phyloP scores from a whole-genome alignment of 1,140 invertebrate species.

The Meteorus sp. region DNA sequence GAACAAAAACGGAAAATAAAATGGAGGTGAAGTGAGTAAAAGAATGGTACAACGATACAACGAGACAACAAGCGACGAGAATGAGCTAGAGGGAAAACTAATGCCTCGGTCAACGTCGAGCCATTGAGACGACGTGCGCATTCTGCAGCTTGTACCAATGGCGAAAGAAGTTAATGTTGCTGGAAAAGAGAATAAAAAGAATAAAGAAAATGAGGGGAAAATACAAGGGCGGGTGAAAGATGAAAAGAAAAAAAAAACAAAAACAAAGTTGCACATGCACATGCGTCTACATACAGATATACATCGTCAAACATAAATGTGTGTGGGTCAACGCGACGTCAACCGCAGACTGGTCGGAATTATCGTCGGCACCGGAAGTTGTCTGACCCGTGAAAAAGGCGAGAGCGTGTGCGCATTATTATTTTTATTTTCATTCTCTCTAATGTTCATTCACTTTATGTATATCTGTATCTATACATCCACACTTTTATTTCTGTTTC shows the following conservation, averaged over 20 bases:
- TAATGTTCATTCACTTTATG: too few species aligned
- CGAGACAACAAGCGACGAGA: neutral
- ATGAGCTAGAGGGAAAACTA: constrained; percentile 8
- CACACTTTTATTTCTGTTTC: neutral
- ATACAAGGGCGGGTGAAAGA: neutral
- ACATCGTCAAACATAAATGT: neutral
- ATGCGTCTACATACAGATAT: neutral
- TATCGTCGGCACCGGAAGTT: constrained; percentile 22
- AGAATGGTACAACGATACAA: constrained; percentile 2
- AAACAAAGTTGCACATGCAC: neutral
- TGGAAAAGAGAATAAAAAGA: neutral
- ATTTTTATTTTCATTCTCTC: too few species aligned
- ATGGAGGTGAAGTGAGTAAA: neutral
- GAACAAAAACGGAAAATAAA: constrained; percentile 12
- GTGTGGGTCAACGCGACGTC: constrained; percentile 18
- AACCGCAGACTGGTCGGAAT: constrained; percentile 24
- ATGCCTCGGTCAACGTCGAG: constrained; percentile 18
- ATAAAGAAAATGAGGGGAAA: neutral
- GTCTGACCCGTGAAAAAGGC: constrained; percentile 15
- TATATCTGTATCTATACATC: neutral
- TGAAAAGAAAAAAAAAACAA: neutral
- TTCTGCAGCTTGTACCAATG: neutral
- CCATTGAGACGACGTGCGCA: neutral
- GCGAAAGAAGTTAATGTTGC: neutral
- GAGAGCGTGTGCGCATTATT: neutral